A percentile compares a stretch with the other conserved stretches of the same genome.
phyloP scores from a whole-genome alignment of 1,140 invertebrate genomes.

The Drosophila baimaii region DNA sequence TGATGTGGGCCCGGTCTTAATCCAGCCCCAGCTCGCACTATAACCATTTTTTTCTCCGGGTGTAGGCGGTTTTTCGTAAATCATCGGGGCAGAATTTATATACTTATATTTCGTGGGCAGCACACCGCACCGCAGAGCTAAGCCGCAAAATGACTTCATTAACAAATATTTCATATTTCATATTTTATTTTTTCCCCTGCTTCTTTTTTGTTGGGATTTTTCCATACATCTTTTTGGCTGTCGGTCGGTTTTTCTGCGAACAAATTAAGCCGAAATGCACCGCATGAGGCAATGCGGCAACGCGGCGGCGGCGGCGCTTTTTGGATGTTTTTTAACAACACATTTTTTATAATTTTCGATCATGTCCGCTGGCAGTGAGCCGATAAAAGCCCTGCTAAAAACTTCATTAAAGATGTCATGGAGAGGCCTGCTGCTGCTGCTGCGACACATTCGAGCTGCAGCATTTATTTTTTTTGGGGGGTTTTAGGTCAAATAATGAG shows the following conservation, averaged over 20 bases:
- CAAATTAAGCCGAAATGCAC: slow-evolving; percentile 76
- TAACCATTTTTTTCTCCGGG: slow-evolving; percentile 22
- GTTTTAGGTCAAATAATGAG: slow-evolving; percentile 19
- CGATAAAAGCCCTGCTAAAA: slow-evolving; percentile 77
- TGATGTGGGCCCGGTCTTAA: slow-evolving; percentile 35
- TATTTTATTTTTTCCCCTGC: slow-evolving; percentile 10
- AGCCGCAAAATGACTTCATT: slow-evolving; percentile 83
- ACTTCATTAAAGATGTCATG: slow-evolving; percentile 70
- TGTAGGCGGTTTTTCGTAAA: slow-evolving; percentile 46
- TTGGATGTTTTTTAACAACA: slow-evolving; percentile 40
- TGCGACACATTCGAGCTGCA: slow-evolving; percentile 63
- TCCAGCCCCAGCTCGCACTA: slow-evolving; percentile 35
- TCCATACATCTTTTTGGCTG: slow-evolving; percentile 21
- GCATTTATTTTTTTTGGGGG: neutral
- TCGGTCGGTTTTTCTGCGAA: slow-evolving; percentile 63
- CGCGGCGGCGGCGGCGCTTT: slow-evolving; percentile 26
- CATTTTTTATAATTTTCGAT: slow-evolving; percentile 53
- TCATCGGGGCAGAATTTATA: slow-evolving; percentile 42
- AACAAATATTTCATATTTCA: slow-evolving; percentile 69
- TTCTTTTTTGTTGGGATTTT: neutral
- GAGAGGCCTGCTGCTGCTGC: slow-evolving; percentile 16
- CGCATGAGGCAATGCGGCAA: slow-evolving; percentile 45
- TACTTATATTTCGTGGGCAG: slow-evolving; percentile 49
- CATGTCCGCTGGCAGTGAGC: slow-evolving; percentile 53
- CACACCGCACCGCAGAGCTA: slow-evolving; percentile 39